Evolutionary conservation across 2,113 vertebrate species (phyloP).

Genomic region (Oryzias woworae): DNA sequence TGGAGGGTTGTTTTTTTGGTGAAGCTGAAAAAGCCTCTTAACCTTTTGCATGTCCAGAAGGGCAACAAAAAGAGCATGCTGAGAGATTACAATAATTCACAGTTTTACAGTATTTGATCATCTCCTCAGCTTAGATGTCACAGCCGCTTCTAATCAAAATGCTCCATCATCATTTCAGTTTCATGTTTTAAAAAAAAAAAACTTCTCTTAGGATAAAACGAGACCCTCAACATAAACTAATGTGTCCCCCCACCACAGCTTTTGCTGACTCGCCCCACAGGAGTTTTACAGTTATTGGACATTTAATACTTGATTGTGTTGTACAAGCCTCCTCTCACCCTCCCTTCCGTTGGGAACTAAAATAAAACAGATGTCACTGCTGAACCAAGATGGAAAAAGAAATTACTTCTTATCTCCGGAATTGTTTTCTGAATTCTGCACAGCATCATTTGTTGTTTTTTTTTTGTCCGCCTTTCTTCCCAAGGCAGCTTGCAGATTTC

Average conservation of each 20-base stretch:
- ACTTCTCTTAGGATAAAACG: too few species aligned
- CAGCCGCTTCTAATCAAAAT: slow-evolving; percentile 40
- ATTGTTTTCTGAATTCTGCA: slow-evolving; percentile 45
- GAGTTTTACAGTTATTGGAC: slow-evolving; percentile 24
- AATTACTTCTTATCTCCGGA: slow-evolving; percentile 2
- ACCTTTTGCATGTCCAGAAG: slow-evolving; percentile 43
- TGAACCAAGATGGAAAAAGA: slow-evolving; percentile 32
- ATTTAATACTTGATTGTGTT: slow-evolving; percentile 37
- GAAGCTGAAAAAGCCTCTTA: slow-evolving; percentile 32
- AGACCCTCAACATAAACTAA: slow-evolving; percentile 23
- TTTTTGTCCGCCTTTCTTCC: slow-evolving; percentile 6
- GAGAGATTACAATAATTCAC: slow-evolving; percentile 67
- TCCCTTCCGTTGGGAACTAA: slow-evolving; percentile 34
- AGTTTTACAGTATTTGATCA: slow-evolving; percentile 58
- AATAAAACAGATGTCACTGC: slow-evolving; percentile 18
- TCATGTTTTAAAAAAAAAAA: slow-evolving; percentile 19
- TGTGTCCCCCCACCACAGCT: slow-evolving; percentile 44
- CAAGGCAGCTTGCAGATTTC: not conserved
- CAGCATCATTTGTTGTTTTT: slow-evolving; percentile 19
- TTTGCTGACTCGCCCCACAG: not conserved
- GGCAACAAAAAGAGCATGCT: slow-evolving; percentile 44
- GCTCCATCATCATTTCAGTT: slow-evolving; percentile 52
- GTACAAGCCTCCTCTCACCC: slow-evolving; percentile 16
- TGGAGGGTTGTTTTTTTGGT: slow-evolving; percentile 41
- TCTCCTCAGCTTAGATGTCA: slow-evolving; percentile 53